Evolutionary conservation across 1,140 invertebrate genomes (phyloP), one percentile per base, ranked within the genome.

Genomic region (Elysia chlorotica): DNA sequence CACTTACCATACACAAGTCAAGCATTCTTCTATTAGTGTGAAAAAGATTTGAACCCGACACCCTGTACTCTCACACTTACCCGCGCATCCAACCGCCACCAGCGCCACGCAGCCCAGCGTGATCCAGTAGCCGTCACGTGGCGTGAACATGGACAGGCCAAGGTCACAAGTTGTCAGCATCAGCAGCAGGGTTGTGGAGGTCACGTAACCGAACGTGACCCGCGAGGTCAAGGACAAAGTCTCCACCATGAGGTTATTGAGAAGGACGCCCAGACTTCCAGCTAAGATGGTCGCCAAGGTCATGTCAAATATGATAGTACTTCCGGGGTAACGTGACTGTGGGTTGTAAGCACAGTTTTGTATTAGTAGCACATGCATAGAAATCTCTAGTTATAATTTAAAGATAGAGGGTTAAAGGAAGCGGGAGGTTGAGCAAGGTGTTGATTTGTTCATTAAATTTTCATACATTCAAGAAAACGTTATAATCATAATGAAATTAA

Each of bases 281-380:
- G 94, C 92, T 17, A 93, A 89, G 74, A 96, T 96, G 84, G 96
- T 96, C 31, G 95, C 93, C 37, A 95, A 90, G 21, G 93, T 95
- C 92, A 97, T 95, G 85, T 96, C 95, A 85, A 96, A 95, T 75
- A 96, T 92, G 67, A 97, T 94, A 0, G 93, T 93, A 0, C 93
- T 92, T 21, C 91, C 91, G 0, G 94, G 94, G 87, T 94, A 97
- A 59, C 92, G 90, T n/a, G n/a, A n/a, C n/a, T n/a, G n/a, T n/a
- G n/a, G n/a, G n/a, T n/a, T n/a, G n/a, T n/a, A n/a, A n/a, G n/a
- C n/a, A n/a, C n/a, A n/a, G n/a, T n/a, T n/a, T n/a, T n/a, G n/a
- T n/a, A n/a, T n/a, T n/a, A n/a, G n/a, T n/a, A n/a, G n/a, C n/a
- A n/a, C n/a, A n/a, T n/a, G n/a, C n/a, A n/a, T n/a, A n/a, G n/a